These are phyloP conservation scores for Elaphurus davidianus DNA, from an alignment of 2,113 vertebrate genomes.

Conservation along the genomic window DNA sequence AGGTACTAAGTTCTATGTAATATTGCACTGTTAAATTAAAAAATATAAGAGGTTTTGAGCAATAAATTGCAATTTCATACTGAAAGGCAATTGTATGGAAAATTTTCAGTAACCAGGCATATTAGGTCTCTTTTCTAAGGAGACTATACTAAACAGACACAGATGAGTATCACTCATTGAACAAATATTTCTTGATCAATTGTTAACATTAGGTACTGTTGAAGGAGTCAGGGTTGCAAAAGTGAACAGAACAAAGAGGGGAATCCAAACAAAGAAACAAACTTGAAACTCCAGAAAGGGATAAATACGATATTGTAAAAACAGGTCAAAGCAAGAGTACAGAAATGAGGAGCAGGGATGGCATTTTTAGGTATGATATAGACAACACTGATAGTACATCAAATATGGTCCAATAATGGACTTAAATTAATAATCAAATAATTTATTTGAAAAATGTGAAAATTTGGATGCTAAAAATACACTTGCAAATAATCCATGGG, in stretches of 20 bases:
- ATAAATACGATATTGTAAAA: background rate
- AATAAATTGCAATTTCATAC: slow-evolving; percentile 31
- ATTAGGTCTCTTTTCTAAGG: slow-evolving; percentile 7
- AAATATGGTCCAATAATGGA: background rate
- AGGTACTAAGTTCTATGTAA: background rate
- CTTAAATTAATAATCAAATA: slow-evolving; percentile 6
- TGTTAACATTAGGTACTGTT: background rate
- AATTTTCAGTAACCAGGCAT: background rate
- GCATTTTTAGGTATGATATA: background rate
- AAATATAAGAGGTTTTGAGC: background rate
- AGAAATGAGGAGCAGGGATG: background rate
- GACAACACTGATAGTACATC: background rate
- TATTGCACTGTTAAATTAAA: background rate
- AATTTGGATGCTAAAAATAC: background rate
- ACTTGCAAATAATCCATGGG: background rate
- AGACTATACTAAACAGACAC: background rate
- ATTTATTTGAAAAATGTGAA: background rate
- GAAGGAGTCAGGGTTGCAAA: background rate
- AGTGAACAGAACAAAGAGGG: background rate
- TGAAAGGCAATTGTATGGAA: background rate
- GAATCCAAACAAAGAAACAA: slow-evolving; percentile 31
- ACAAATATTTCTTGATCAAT: background rate
- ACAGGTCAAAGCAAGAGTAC: background rate
- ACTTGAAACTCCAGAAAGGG: background rate
- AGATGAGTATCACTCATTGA: slow-evolving; percentile 21